Conservation (phyloP, 1,140 invertebrate species). For the Drosophila athabasca region DNA sequence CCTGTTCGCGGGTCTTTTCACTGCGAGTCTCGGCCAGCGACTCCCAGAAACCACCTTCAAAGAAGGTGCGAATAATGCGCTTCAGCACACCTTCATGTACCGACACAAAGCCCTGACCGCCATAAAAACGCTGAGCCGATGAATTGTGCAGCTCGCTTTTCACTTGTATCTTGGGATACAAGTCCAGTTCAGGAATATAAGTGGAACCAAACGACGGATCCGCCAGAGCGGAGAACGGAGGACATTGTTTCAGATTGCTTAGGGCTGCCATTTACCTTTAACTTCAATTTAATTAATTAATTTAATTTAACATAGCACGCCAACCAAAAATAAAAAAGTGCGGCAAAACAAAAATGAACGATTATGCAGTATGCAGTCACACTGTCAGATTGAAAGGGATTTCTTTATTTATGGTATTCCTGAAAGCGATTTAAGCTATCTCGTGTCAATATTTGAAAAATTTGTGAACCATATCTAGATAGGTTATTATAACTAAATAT, state of each 20-base stretch:
- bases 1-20: constrained; percentile 73
- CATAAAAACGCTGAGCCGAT: constrained; percentile 21
- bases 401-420: no score
- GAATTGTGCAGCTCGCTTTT: constrained; percentile 34
- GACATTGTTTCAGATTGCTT: constrained; percentile 58
- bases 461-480: no score
- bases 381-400: no score
- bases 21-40: constrained; percentile 84
- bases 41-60: constrained; percentile 86
- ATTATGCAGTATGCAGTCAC: no score
- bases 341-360: neutral
- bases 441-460: no score
- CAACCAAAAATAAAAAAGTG: neutral
- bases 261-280: constrained; percentile 50
- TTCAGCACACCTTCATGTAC: constrained; percentile 84
- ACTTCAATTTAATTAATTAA: neutral
- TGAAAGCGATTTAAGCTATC: no score
- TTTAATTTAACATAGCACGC: neutral
- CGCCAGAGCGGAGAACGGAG: constrained; percentile 27
- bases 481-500: no score
- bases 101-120: constrained; percentile 76
- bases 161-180: constrained; percentile 57
- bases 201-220: constrained; percentile 5
- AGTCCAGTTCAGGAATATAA: constrained; percentile 25
- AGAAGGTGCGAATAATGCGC: constrained; percentile 84